Conservation (phyloP, 1,140 invertebrate species). For the Pachyrhynchus sulphureomaculatus region DNA sequence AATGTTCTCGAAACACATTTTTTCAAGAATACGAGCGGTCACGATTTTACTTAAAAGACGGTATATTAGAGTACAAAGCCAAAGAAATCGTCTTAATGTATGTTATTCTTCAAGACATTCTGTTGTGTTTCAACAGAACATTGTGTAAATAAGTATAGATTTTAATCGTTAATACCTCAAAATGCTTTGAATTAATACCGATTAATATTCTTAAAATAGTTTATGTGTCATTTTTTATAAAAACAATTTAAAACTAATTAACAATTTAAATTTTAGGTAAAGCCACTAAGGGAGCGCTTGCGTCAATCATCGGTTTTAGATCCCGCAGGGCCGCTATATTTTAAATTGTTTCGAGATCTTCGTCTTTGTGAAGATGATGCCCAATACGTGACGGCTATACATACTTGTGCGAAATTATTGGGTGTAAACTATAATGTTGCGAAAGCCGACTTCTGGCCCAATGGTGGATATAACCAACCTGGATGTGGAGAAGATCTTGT, state of each 20-base stretch:
- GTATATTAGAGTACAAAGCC: too few species aligned
- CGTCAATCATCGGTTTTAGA: constrained; percentile 52
- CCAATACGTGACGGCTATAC: constrained; percentile 62
- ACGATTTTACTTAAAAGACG: too few species aligned
- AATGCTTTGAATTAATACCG: too few species aligned
- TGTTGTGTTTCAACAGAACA: too few species aligned
- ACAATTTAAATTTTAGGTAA: constrained; percentile 47
- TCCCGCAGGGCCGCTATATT: constrained; percentile 58
- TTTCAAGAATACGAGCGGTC: too few species aligned
- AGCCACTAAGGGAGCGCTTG: not conserved
- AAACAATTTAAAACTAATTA: not conserved
- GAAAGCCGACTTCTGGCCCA: constrained; percentile 71
- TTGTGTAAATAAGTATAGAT: too few species aligned
- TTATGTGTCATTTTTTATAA: not conserved
- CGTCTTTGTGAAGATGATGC: constrained; percentile 63
- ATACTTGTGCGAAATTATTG: constrained; percentile 60
- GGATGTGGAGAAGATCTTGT: constrained; percentile 60
- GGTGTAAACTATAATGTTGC: constrained; percentile 62
- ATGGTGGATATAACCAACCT: constrained; percentile 65
- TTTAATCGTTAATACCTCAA: too few species aligned
- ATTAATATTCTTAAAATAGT: not conserved
- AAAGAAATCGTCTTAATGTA: too few species aligned
- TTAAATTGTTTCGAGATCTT: constrained; percentile 49
- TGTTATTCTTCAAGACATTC: too few species aligned
- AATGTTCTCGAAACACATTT: too few species aligned